Base-by-base conservation (phyloP, 2,113 vertebrate species). In the Cacatua alba region DNA sequence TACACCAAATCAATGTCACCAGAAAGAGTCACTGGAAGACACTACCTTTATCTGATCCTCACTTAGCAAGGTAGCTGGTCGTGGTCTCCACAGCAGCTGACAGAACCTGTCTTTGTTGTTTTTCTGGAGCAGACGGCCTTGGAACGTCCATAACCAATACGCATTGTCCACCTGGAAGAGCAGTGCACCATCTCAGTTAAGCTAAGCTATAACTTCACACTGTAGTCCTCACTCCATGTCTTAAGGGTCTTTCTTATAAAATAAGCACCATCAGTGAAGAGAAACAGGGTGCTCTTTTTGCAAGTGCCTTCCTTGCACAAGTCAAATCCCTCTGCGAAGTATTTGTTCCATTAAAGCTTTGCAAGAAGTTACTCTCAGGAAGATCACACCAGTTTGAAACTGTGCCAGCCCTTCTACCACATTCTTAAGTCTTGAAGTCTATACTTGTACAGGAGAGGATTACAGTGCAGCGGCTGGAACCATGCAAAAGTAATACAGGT, bases 91-190 rank as follows among this genome's bases (percentile, higher is more conserved):
- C 11, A 99, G 98, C 72, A 99, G 97, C 98, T 99, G 99, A 94
- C 99, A 99, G 97, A 99, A 99, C 43, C 99, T 98, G 74, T 99
- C 99, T 89, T 99, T 99, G 97, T 98, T 99, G 96, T 99, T 99
- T 83, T 99, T 99, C 97, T 99, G 99, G 57, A 99, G 98, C 2
- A 99, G 98, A 53, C 99, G 99, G 11, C 99, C 99, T 96, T 99
- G 99, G 97, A 99, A 99, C 2, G 99, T 99, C 99, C 99, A 99
- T 91, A 99, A 97, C 99, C 99, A 99, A 96, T 99, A 99, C 0
- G 99, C 99, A 11, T 99, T 99, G 98, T 99, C 99, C 98, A 99
- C 99, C 99, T 99, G 68, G 13, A 95, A 31, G 35, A 92, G n/a
- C 5, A 86, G 39, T 11, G 18, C 39, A 78, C 8, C 20, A 79